Conservation (phyloP, 2,888 invertebrate genomes). For the Sphaerophoria taeniata region DNA sequence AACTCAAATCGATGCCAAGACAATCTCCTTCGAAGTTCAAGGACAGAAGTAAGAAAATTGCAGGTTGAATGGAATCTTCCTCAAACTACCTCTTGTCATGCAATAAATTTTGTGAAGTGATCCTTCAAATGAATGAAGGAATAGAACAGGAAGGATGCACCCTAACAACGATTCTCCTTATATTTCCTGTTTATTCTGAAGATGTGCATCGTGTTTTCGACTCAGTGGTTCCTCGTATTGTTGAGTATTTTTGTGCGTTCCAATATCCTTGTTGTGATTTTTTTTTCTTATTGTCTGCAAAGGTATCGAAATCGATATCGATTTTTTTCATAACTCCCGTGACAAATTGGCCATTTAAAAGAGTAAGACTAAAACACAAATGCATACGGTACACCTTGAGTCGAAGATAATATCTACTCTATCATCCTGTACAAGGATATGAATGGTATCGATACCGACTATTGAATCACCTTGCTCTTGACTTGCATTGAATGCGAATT, state of each 20-base stretch:
- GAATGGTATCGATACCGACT: neutral
- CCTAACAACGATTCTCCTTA: conserved; percentile 25
- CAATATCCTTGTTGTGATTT: neutral
- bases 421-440: conserved; percentile 32
- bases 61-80: conserved; percentile 1
- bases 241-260: conserved; percentile 23
- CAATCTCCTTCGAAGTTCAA: neutral
- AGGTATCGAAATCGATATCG: conserved; percentile 60
- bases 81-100: conserved; percentile 1
- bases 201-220: neutral
- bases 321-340: conserved; percentile 64
- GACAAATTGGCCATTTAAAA: conserved; percentile 70
- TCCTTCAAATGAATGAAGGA: conserved; percentile 40
- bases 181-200: conserved; percentile 58
- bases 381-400: neutral
- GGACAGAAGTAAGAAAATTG: neutral
- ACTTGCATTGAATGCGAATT: conserved; percentile 62
- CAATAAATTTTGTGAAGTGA: conserved; percentile 37
- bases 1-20: no score
- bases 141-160: conserved; percentile 16
- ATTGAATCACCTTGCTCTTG: conserved; percentile 37
- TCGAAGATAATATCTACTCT: no score
- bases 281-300: neutral
- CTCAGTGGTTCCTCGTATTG: neutral
- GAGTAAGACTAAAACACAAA: conserved; percentile 63